phyloP scores from a whole-genome alignment of 1,140 invertebrate species.

The Meloidogyne exigua region DNA sequence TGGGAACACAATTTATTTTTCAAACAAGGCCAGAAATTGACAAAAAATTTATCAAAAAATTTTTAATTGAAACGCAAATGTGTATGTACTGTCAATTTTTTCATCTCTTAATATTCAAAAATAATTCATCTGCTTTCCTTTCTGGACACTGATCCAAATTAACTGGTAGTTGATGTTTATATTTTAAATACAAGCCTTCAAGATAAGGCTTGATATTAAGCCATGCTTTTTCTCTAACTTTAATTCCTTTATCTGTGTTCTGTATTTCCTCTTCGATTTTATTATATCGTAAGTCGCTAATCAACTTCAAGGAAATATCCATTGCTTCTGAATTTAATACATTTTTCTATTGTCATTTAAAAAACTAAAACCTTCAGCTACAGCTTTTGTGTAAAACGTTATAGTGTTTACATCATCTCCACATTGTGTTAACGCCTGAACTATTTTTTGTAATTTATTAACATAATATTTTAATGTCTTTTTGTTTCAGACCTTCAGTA shows the following conservation, averaged over 20 bases:
- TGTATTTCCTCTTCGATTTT: conserved; percentile 55
- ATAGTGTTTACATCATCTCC: conserved; percentile 50
- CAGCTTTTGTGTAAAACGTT: conserved; percentile 43
- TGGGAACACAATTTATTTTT: too few species aligned
- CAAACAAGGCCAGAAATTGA: too few species aligned
- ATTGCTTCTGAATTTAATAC: conserved; percentile 53
- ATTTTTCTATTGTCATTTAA: not conserved
- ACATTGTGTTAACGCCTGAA: conserved; percentile 47
- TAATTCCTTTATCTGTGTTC: conserved; percentile 33
- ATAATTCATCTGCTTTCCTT: not conserved
- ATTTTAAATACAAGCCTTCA: conserved; percentile 17
- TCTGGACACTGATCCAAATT: conserved; percentile 12
- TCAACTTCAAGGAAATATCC: conserved; percentile 58
- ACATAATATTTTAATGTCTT: too few species aligned
- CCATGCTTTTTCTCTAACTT: conserved; percentile 54
- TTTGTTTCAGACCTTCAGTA: conserved; percentile 28
- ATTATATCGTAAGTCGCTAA: conserved; percentile 57
- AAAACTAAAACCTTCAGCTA: conserved; percentile 54
- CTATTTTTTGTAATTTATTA: not conserved
- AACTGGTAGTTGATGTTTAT: not conserved
- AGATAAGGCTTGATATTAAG: conserved; percentile 4
- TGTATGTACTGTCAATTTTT: not conserved
- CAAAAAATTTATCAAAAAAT: too few species aligned
- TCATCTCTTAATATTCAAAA: conserved; percentile 9
- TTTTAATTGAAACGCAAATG: too few species aligned